phyloP scores from a whole-genome alignment of 2,113 vertebrate genomes.

The Percopsis transmontana region DNA sequence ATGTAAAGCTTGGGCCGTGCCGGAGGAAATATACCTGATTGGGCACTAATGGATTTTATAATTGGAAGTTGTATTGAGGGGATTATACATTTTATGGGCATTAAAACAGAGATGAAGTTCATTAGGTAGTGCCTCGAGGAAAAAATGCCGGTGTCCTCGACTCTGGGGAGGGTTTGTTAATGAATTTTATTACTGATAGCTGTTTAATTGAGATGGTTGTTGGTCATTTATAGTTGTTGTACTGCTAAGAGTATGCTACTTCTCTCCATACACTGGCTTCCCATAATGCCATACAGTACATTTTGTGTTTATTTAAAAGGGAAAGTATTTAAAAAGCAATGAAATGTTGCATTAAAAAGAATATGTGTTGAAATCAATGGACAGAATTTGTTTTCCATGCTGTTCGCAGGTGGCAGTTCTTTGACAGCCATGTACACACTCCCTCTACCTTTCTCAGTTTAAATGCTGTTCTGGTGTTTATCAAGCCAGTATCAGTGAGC shows the following conservation, averaged over 20 bases:
- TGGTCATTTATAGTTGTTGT: slow-evolving; percentile 22
- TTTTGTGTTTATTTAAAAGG: not conserved
- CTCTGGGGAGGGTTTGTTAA: slow-evolving; percentile 44
- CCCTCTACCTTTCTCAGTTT: not conserved
- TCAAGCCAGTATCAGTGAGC: not conserved
- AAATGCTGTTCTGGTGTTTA: not conserved
- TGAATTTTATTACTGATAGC: slow-evolving; percentile 48
- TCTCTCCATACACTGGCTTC: not conserved
- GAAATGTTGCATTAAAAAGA: not conserved
- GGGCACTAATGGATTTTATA: slow-evolving; percentile 57
- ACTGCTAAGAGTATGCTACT: not conserved
- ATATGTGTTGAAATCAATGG: no score
- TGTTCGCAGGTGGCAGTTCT: no score
- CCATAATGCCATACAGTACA: not conserved
- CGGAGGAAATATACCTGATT: slow-evolving; percentile 39
- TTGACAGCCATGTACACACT: no score
- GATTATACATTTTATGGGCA: slow-evolving; percentile 59
- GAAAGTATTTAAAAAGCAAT: not conserved
- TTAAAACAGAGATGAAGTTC: slow-evolving; percentile 68
- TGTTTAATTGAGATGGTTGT: slow-evolving; percentile 41
- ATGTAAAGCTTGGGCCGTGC: slow-evolving; percentile 34
- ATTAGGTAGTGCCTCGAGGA: slow-evolving; percentile 61
- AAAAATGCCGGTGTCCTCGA: slow-evolving; percentile 35
- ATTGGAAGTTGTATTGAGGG: slow-evolving; percentile 41
- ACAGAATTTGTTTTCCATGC: no score